These are phyloP conservation scores for Sipha maydis DNA, from an alignment of 2,888 invertebrate genomes.

Conservation along the genomic window DNA sequence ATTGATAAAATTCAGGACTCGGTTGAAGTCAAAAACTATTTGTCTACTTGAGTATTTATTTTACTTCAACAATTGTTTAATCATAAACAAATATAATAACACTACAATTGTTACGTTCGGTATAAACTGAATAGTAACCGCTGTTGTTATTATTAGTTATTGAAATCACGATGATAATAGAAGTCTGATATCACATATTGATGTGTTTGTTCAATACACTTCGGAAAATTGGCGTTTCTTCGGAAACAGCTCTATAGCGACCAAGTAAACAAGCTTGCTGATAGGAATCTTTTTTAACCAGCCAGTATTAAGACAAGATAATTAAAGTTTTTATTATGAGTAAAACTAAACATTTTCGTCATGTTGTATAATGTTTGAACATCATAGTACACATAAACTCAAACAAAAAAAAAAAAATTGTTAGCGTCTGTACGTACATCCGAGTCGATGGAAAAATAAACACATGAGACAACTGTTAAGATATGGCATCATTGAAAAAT, in stretches of 20 bases:
- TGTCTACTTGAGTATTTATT: too few species aligned
- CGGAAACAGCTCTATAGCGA: constrained; percentile 47
- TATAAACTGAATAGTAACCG: too few species aligned
- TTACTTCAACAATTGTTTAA: too few species aligned
- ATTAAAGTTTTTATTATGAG: neutral
- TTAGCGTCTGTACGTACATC: neutral
- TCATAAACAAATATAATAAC: too few species aligned
- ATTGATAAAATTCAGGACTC: too few species aligned
- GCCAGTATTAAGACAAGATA: constrained; percentile 1
- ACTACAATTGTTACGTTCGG: too few species aligned
- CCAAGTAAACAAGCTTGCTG: constrained; percentile 5
- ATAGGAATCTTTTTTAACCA: constrained; percentile 11
- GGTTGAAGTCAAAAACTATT: too few species aligned
- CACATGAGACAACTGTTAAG: neutral
- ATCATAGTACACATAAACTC: neutral
- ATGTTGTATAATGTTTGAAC: neutral
- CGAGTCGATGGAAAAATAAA: neutral
- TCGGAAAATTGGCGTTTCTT: constrained; percentile 29
- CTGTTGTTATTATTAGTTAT: neutral
- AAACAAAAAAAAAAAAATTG: neutral
- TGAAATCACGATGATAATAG: neutral
- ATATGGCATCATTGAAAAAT: constrained; percentile 1
- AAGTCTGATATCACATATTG: neutral
- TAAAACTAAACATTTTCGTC: neutral
- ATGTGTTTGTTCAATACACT: constrained; percentile 52